Evolutionary conservation across 2,888 invertebrate species (phyloP).

Genomic region (Athrips mouffetella): DNA sequence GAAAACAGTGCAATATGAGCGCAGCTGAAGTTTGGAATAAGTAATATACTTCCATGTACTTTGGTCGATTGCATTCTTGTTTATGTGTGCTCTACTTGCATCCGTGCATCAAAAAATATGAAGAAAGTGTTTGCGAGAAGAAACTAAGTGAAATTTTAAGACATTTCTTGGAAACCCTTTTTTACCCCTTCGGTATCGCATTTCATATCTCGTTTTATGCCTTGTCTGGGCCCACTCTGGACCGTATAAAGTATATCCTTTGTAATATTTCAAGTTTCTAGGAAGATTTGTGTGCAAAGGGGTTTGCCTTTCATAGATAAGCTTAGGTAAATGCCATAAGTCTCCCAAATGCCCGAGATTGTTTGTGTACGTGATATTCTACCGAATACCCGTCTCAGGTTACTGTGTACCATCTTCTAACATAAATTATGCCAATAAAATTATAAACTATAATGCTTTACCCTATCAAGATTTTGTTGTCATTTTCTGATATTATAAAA

Average conservation of each 20-base stretch:
- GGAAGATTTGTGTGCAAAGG: constrained; percentile 17
- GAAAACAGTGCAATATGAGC: too few relatives aligned
- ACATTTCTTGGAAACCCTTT: constrained; percentile 11
- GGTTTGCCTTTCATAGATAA: constrained; percentile 18
- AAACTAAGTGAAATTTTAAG: constrained; percentile 14
- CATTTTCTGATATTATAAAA: too few relatives aligned
- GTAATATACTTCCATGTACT: too few relatives aligned
- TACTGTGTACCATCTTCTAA: neutral
- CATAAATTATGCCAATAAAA: neutral
- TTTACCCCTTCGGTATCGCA: constrained; percentile 16
- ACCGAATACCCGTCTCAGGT: neutral
- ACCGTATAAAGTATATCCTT: constrained; percentile 17
- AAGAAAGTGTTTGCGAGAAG: neutral
- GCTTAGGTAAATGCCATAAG: constrained; percentile 15
- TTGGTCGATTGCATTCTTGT: too few relatives aligned
- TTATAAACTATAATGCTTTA: neutral
- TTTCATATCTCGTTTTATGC: constrained; percentile 20
- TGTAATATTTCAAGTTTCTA: constrained; percentile 20
- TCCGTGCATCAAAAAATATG: neutral
- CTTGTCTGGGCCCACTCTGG: constrained; percentile 14
- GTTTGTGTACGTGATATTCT: constrained; percentile 13
- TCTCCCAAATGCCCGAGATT: constrained; percentile 8
- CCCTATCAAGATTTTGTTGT: too few relatives aligned
- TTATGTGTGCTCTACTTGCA: too few relatives aligned
- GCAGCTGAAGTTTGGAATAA: too few relatives aligned